Base-by-base conservation (phyloP, 2,113 vertebrate genomes). In the Stigmatopora nigra region DNA sequence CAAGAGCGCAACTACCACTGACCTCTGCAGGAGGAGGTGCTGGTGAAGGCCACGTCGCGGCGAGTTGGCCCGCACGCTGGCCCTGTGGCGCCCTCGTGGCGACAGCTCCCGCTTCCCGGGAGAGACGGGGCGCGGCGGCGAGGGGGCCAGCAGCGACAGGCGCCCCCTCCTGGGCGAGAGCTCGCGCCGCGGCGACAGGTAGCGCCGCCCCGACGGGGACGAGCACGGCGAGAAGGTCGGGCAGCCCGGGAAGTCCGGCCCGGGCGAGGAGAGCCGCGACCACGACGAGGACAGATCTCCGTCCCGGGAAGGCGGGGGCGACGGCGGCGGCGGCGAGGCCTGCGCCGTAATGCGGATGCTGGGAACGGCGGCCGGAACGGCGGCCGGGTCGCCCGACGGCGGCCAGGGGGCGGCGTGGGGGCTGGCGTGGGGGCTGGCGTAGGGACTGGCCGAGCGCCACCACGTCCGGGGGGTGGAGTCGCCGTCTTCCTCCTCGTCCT, bases 321-420 rank as follows among this genome's bases (percentile, higher is more conserved):
- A 93, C 71, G 90, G 65, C 97, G 77, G 77, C 88, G 86, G 84
- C 91, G 89, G 89, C 71, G 88, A 91, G 84, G 93, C 81, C 64
- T 97, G 94, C 16, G 92, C 90, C 13, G 95, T 98, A 72, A 98
- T 94, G 84, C 93, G 94, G 90, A 99, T 99, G 70, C 94, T 98
- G 9, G 97, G 97, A 78, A 98, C 90, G 19, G 93, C 96, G 70
- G 86, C 76, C 0, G 91, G 78, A 72, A 89, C 86, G 0, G 92
- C 89, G 93, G 92, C 76, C 93, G 73, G 4, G 93, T 90, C n/a
- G 63, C 87, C 72, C n/a, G 97, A 99, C 55, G 92, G 92, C 4
- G 94, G 96, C 90, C 93, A 96, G 49, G 97, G 96, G 61, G 96
- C 98, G 36, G 91, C 90, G 84, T 99, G 96, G 70, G n/a, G n/a